Evolutionary conservation across 1,140 invertebrate genomes (phyloP).

Genomic region (Pseudomyrmex dendroicus): DNA sequence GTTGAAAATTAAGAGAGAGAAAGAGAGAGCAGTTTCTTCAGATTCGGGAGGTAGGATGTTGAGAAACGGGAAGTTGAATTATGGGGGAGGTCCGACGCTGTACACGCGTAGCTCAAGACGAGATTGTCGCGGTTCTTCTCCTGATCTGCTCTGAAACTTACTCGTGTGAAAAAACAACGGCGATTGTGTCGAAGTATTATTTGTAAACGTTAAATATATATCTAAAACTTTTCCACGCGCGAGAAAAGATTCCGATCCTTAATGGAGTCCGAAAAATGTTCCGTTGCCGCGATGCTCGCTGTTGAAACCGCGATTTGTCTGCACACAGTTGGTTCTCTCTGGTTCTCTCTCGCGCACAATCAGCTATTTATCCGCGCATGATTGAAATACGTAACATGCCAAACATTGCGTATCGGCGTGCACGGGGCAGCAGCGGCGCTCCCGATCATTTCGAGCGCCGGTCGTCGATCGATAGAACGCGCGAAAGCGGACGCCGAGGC

Average conservation of each 20-base stretch:
- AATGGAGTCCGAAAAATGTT: not conserved
- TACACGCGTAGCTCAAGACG: too few relatives aligned
- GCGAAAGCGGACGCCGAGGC: not conserved
- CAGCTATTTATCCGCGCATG: constrained; percentile 47
- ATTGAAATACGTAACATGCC: constrained; percentile 44
- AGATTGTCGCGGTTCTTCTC: too few relatives aligned
- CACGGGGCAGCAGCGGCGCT: constrained; percentile 13
- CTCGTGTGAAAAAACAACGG: not conserved
- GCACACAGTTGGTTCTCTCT: too few relatives aligned
- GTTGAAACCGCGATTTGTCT: not conserved
- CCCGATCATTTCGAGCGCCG: constrained; percentile 1
- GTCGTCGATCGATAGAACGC: constrained; percentile 31
- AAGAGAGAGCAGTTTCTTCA: too few relatives aligned
- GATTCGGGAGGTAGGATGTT: too few relatives aligned
- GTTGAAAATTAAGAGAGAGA: too few relatives aligned
- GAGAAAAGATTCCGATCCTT: too few relatives aligned
- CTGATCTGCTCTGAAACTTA: too few relatives aligned
- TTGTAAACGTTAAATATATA: not conserved
- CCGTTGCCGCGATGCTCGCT: constrained; percentile 16
- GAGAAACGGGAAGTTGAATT: too few relatives aligned
- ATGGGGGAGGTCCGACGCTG: too few relatives aligned
- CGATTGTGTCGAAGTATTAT: not conserved
- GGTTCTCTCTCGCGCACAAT: not conserved
- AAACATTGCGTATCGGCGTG: constrained; percentile 9
- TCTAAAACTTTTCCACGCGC: not conserved